Base-by-base conservation (phyloP, 2,113 vertebrate genomes). In the Peromyscus leucopus region DNA sequence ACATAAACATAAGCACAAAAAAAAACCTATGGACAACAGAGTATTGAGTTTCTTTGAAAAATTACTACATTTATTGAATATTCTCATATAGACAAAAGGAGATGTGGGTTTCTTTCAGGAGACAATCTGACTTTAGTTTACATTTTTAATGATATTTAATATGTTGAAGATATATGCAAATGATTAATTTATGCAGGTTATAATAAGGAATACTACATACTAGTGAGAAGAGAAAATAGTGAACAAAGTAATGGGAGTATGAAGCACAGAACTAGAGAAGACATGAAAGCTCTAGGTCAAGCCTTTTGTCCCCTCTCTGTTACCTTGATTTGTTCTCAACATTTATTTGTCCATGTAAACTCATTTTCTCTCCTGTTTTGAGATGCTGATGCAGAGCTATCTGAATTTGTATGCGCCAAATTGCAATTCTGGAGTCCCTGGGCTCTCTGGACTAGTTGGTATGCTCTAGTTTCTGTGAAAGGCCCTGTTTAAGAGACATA, bases 91-190 rank as follows among this genome's bases (percentile, higher is more conserved):
- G 6, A 42, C 8, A 61, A 87, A 5, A 51, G 36, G 65, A 93
- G 93, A 93, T 91, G 59, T 57, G 67, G 19, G n/a, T 78, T 67
- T 88, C 80, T 87, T 83, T 51, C 42, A 31, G 46, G 88, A 59
- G 33, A 39, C 4, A 65, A 9, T 72, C 51, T 69, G 89, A 16
- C 57, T 79, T 85, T 42, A 16, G 22, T 24, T 96, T 96, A 94
- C 6, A 91, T 91, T 95, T 96, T 55, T 87, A 88, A 90, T 86
- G 2, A 39, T 89, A 94, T 46, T 80, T 80, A 89, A 46, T 93
- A 78, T 76, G n/a, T 69, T 82, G 48, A 93, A 91, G 57, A 94
- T 9, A 57, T 67, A 42, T 79, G 79, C 39, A 96, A 89, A 86
- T 46, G 80, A 63, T 89, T 95, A 85, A 93, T 89, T 88, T 79